Conservation (phyloP, 2,113 vertebrate species). For the Actinemys pallida region DNA sequence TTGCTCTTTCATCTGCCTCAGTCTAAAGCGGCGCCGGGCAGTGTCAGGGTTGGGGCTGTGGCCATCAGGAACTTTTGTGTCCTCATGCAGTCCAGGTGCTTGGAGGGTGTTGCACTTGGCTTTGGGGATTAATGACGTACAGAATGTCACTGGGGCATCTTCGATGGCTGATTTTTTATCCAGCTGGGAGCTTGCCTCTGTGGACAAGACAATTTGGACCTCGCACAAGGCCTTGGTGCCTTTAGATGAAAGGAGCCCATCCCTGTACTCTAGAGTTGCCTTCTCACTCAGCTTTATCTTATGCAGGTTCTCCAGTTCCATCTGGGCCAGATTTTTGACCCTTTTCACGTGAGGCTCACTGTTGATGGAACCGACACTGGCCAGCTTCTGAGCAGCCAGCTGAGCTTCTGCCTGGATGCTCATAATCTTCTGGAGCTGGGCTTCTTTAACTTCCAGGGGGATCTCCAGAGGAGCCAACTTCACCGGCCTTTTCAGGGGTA, state of each 20-base stretch:
- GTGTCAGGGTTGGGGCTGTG: not conserved
- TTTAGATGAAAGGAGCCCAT: not conserved
- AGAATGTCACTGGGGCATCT: not conserved
- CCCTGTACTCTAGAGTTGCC: slow-evolving; percentile 21
- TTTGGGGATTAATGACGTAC: slow-evolving; percentile 9
- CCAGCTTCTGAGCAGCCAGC: slow-evolving; percentile 54
- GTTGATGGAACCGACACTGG: not conserved
- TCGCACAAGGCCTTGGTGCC: slow-evolving; percentile 55
- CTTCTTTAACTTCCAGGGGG: slow-evolving; percentile 78
- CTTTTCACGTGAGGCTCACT: slow-evolving; percentile 58
- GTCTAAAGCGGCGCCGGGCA: slow-evolving; percentile 60
- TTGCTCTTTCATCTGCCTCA: slow-evolving; percentile 70
- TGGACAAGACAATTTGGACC: slow-evolving; percentile 65
- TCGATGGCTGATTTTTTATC: not conserved
- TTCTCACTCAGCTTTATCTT: slow-evolving; percentile 50
- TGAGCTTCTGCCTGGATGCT: slow-evolving; percentile 72
- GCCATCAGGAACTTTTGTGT: not conserved
- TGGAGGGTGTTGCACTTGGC: not conserved
- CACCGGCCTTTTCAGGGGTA: slow-evolving; percentile 70
- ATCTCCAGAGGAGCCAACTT: slow-evolving; percentile 84
- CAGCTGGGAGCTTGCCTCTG: slow-evolving; percentile 3
- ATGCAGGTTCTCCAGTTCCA: slow-evolving; percentile 50
- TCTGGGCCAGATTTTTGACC: slow-evolving; percentile 58
- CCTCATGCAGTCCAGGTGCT: not conserved
- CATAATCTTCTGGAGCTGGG: slow-evolving; percentile 81